Conservation (phyloP, 2,888 invertebrate genomes). For the Bombyx huttoni region DNA sequence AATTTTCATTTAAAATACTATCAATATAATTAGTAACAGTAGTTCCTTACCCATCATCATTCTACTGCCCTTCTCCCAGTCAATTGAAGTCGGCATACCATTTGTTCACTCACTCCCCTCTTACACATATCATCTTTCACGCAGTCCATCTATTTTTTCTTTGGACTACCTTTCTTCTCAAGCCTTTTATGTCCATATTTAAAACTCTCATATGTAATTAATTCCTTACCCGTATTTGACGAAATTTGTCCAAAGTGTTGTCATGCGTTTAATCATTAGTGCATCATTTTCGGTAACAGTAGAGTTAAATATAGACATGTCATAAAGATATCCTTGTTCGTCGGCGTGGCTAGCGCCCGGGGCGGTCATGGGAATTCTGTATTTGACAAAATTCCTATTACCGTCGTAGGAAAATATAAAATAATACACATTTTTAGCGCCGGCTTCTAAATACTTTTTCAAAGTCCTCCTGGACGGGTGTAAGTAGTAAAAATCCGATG, state of each 20-base stretch:
- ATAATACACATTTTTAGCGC: neutral
- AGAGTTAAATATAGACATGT: neutral
- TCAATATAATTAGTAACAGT: too few species aligned
- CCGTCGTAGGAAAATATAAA: conserved; percentile 5
- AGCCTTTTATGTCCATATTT: too few species aligned
- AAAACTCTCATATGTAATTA: too few species aligned
- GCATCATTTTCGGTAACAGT: neutral
- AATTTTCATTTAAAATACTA: too few species aligned
- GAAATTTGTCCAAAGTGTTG: conserved; percentile 4
- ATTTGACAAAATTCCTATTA: conserved; percentile 1
- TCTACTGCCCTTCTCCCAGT: too few species aligned
- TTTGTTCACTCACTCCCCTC: too few species aligned
- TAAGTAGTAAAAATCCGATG: neutral
- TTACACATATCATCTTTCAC: too few species aligned
- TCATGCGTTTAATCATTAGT: neutral
- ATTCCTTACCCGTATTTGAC: conserved; percentile 4
- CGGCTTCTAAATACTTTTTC: conserved; percentile 1
- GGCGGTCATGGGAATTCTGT: neutral
- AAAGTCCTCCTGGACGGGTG: neutral
- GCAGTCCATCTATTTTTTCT: too few species aligned
- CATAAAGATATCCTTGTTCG: conserved; percentile 1
- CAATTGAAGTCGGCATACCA: too few species aligned
- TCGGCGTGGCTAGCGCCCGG: conserved; percentile 3
- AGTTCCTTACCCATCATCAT: too few species aligned
- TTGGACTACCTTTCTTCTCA: too few species aligned